Evolutionary conservation across 2,888 invertebrate species (phyloP), one percentile per base, ranked within the genome.

Genomic region (Odontomyia ornata): DNA sequence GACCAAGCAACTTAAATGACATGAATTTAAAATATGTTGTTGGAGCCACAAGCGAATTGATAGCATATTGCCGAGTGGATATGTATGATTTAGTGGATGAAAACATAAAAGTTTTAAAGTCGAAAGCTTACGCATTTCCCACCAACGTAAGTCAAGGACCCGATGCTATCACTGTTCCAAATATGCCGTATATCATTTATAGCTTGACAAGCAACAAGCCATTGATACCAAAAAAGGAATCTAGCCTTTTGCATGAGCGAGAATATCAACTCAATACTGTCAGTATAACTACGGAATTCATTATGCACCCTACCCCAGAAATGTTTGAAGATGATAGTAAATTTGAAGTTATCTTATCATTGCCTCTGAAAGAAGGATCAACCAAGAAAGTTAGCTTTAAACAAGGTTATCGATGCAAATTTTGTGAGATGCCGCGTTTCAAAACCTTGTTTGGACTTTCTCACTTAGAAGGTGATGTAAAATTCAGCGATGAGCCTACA

Each of bases 141-240:
- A 11, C 21, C 5, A 1, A 47, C 13, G 11, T 15, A 30, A 18
- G 7, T 1, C 9, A 21, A 15, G 23, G 36, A 15, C 73, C 21
- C 30, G 4, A 11, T 28, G 21, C 11, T 27, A 30, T 21, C 1
- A 73, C 67, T 11, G 21, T 46, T 43, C 36, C 56, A 21, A 73
- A 78, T 52, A 30, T 56, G 36, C 57, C 76, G 1, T 73, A 57
- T 27, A 30, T 78, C 0, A 78, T 67, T n/a, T 78, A 67, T 36
- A n/a, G 15, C 3, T 21, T 78, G 9, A 27, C 76, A 9, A 27
- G 62, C 11, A 52, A 71, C 1, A 67, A 73, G 7, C 73, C 78
- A n/a, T 15, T 78, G 3, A 7, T 78, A 18, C 11, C 1, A 3
- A 60, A 25, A 23, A 9, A 4, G 5, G 21, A 21, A 11, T 18